Conservation (phyloP, 2,888 invertebrate species). For the Phaonia tiefii region DNA sequence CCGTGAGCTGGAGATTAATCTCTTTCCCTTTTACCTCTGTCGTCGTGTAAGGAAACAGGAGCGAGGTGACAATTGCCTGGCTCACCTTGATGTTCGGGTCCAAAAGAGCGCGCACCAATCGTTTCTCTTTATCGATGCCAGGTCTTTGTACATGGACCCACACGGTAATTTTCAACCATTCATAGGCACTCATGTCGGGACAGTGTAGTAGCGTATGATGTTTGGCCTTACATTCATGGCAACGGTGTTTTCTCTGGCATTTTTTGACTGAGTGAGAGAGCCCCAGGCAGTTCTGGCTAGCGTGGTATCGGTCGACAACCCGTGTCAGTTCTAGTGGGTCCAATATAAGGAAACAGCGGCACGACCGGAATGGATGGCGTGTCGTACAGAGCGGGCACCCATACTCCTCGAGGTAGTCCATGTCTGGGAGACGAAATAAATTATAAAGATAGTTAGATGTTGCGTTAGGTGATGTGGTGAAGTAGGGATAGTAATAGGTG, state of each 20-base stretch:
- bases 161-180: constrained; percentile 8
- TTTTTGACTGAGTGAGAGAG: background rate
- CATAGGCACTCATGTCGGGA: background rate
- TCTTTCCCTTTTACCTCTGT: no score
- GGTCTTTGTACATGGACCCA: background rate
- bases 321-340: background rate
- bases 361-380: background rate
- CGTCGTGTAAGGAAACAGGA: no score
- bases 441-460: background rate
- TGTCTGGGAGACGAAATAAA: background rate
- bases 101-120: background rate
- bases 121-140: background rate
- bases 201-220: background rate
- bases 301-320: background rate
- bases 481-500: background rate
- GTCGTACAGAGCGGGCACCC: background rate
- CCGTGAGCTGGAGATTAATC: no score
- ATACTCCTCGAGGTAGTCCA: background rate
- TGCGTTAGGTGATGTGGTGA: background rate
- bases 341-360: background rate
- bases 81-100: background rate
- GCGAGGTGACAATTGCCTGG: no score
- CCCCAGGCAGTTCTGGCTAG: background rate
- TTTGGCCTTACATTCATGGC: background rate
- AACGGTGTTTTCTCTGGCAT: background rate